Percentiles rank a stretch among this genome's conserved stretches.
phyloP scores from a whole-genome alignment of 2,113 vertebrate species.

The Dicrurus megarhynchus region DNA sequence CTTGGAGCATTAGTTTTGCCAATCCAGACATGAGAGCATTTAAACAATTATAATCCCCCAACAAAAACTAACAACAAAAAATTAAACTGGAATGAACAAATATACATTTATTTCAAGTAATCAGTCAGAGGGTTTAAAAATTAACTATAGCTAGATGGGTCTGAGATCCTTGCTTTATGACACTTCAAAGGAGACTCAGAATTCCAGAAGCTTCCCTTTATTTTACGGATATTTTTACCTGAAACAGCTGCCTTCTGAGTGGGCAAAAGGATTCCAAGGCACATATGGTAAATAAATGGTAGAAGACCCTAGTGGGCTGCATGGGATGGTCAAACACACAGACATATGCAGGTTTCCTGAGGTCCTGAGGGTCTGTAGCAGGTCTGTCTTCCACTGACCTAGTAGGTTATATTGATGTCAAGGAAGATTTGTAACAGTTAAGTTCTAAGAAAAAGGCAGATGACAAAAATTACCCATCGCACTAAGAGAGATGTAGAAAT shows the following conservation, averaged over 20 bases:
- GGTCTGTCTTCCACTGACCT: background rate
- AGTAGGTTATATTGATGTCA: background rate
- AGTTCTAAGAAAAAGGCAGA: background rate
- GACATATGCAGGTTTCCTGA: background rate
- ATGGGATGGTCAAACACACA: background rate
- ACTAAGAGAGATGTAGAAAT: background rate
- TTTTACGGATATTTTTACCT: background rate
- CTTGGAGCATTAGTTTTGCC: background rate
- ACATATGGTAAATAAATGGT: background rate
- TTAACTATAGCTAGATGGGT: background rate
- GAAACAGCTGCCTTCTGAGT: background rate
- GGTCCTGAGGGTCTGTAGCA: background rate
- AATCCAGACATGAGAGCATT: background rate
- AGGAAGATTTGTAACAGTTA: background rate
- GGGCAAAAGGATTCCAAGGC: background rate
- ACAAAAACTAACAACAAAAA: background rate
- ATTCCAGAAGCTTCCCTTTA: background rate
- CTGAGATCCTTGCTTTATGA: background rate
- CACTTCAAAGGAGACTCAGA: background rate
- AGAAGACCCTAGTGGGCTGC: background rate
- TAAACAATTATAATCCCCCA: background rate
- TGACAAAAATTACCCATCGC: background rate
- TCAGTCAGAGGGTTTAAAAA: background rate
- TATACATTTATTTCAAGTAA: background rate
- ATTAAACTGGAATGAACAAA: background rate